Conservation (phyloP, 1,140 invertebrate genomes). For the Wasmannia auropunctata region DNA sequence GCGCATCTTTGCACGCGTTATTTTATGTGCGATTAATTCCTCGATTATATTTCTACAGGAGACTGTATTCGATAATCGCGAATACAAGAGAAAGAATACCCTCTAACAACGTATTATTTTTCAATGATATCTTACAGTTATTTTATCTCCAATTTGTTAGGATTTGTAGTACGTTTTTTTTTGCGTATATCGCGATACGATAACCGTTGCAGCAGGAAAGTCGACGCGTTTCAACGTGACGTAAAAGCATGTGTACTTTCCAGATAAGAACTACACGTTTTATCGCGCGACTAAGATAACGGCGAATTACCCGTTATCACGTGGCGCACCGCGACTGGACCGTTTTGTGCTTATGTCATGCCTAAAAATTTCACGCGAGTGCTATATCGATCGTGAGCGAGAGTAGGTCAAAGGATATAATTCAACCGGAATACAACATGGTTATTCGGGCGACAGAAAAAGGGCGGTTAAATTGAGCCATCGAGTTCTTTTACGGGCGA, state of each 20-base stretch:
- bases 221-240: constrained; percentile 8
- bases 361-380: constrained; percentile 23
- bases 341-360: constrained; percentile 8
- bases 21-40: neutral
- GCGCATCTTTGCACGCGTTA: neutral
- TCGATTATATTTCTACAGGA: neutral
- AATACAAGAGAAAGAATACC: neutral
- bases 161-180: neutral
- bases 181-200: too few relatives aligned
- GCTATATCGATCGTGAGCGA: constrained; percentile 17
- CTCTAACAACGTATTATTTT: neutral
- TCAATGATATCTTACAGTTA: neutral
- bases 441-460: neutral
- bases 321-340: neutral
- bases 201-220: constrained; percentile 5
- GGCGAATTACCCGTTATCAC: constrained; percentile 33
- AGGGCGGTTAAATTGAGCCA: constrained; percentile 32
- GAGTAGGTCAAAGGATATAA: constrained; percentile 49
- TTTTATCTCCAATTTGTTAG: neutral
- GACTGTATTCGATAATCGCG: neutral
- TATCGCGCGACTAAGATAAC: constrained; percentile 40
- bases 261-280: constrained; percentile 44
- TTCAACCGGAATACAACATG: constrained; percentile 9
- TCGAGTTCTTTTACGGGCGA: neutral
- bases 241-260: constrained; percentile 29